Percentiles rank a stretch among this genome's conserved stretches.
Evolutionary conservation across 92 coral and sea anemone species (phyloP).

Genomic region (Epizoanthus fatuus): DNA sequence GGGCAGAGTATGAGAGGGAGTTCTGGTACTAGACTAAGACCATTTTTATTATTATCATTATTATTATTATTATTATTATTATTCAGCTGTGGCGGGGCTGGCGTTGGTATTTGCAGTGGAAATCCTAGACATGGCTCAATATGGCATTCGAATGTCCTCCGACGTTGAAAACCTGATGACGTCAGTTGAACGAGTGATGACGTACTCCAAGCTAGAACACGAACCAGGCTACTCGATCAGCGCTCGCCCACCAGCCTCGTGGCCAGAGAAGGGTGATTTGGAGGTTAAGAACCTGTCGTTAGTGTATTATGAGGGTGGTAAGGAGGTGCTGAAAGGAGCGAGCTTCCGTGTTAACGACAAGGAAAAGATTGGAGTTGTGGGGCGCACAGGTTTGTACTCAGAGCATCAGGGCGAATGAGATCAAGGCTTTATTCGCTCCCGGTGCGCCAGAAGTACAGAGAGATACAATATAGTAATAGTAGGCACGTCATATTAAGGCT

Average conservation of each 20-base stretch:
- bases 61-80: neutral
- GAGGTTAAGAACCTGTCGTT: neutral
- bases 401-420: neutral
- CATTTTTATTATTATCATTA: neutral
- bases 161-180: neutral
- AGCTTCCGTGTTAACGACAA: neutral
- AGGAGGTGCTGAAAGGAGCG: neutral
- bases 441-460: neutral
- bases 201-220: too few relatives aligned
- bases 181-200: too few relatives aligned
- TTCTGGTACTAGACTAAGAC: too few relatives aligned
- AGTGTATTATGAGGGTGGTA: neutral
- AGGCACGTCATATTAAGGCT: too few relatives aligned
- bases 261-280: neutral
- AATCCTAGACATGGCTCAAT: conserved; percentile 56
- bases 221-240: conserved; percentile 13
- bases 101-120: conserved; percentile 42
- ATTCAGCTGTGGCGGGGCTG: neutral
- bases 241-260: neutral
- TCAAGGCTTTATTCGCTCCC: neutral
- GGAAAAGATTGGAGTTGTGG: neutral
- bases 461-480: neutral
- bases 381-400: neutral
- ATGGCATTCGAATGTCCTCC: conserved; percentile 45
- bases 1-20: too few relatives aligned